Conservation (phyloP, 2,113 vertebrate genomes). For the Lepus europaeus region DNA sequence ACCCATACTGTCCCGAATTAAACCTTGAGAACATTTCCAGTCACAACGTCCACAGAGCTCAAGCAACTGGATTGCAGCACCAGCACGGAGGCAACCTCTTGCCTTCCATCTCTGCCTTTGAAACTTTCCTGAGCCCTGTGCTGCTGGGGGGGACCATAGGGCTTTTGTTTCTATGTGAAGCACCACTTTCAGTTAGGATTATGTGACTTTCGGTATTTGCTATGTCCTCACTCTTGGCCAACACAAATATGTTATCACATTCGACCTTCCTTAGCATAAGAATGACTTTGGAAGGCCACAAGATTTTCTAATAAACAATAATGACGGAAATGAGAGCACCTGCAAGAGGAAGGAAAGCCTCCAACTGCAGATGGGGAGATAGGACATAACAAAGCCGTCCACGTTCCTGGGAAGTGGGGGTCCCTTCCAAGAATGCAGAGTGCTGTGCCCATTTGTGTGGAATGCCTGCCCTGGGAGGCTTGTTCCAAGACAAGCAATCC, state of each 20-base stretch:
- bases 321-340: slow-evolving; percentile 83
- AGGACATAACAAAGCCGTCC: slow-evolving; percentile 79
- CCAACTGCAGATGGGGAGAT: slow-evolving; percentile 80
- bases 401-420: slow-evolving; percentile 58
- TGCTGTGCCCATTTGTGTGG: slow-evolving; percentile 48
- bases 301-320: slow-evolving; percentile 82
- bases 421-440: slow-evolving; percentile 76
- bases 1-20: background rate
- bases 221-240: slow-evolving; percentile 78
- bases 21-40: slow-evolving; percentile 37
- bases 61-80: background rate
- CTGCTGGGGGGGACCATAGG: background rate
- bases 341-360: slow-evolving; percentile 79
- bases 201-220: slow-evolving; percentile 82
- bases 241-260: slow-evolving; percentile 82
- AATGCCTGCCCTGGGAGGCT: slow-evolving; percentile 60
- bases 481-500: slow-evolving; percentile 55
- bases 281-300: slow-evolving; percentile 80
- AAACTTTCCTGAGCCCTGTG: background rate
- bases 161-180: slow-evolving; percentile 74
- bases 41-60: background rate
- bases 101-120: slow-evolving; percentile 24
- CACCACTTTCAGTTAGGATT: slow-evolving; percentile 76
- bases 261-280: slow-evolving; percentile 81
- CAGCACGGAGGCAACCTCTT: background rate